Evolutionary conservation across 2,888 invertebrate species (phyloP).

Genomic region (Ecliptopera silaceata): DNA sequence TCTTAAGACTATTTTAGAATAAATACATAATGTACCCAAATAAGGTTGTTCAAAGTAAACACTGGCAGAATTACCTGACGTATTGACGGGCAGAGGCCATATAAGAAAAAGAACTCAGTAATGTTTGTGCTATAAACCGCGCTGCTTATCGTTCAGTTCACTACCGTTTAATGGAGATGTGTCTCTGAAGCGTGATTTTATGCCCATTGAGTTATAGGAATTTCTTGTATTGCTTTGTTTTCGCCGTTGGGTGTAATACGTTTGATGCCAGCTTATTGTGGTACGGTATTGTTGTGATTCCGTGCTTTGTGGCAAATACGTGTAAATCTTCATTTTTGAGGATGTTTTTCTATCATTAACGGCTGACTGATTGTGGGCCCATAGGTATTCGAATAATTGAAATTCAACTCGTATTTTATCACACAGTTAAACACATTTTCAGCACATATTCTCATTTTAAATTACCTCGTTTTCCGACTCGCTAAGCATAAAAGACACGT

Average conservation of each 20-base stretch:
- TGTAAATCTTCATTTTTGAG: background rate
- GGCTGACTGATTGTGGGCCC: too few species aligned
- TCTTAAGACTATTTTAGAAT: too few species aligned
- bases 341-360: background rate
- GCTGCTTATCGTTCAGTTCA: conserved; percentile 4
- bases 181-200: conserved; percentile 27
- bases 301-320: background rate
- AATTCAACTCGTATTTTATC: too few species aligned
- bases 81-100: too few species aligned
- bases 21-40: too few species aligned
- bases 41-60: too few species aligned
- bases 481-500: conserved; percentile 16
- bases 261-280: conserved; percentile 12
- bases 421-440: too few species aligned
- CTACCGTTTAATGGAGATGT: conserved; percentile 8
- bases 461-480: conserved; percentile 6
- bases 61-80: too few species aligned
- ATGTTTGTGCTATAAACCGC: background rate
- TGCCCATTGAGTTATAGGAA: conserved; percentile 23
- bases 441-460: background rate
- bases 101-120: too few species aligned
- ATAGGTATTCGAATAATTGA: too few species aligned
- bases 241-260: conserved; percentile 11
- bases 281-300: conserved; percentile 5
- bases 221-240: conserved; percentile 30